phyloP scores from a whole-genome alignment of 2,113 vertebrate species.

The Chaenocephalus aceratus region DNA sequence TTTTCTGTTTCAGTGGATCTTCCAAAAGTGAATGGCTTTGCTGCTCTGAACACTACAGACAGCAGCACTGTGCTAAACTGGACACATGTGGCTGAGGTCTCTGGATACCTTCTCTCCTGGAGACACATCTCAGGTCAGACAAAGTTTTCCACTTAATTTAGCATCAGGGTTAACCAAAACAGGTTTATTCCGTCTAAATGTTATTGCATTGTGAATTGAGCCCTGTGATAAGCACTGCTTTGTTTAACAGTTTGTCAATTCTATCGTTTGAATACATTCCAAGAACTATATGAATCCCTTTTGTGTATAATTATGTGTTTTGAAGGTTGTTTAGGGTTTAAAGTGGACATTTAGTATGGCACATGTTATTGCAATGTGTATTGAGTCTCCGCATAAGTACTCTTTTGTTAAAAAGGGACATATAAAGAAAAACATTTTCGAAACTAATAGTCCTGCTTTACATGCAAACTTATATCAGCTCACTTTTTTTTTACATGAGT shows the following conservation, averaged over 20 bases:
- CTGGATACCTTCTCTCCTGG: slow-evolving; percentile 86
- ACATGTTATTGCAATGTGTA: slow-evolving; percentile 26
- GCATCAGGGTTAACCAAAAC: not conserved
- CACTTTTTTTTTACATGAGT: not conserved
- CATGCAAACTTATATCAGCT: not conserved
- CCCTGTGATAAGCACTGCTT: not conserved
- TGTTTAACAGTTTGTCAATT: not conserved
- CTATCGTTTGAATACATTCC: not conserved
- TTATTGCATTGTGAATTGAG: not conserved
- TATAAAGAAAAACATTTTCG: not conserved
- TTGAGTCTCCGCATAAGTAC: slow-evolving; percentile 15
- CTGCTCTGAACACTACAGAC: slow-evolving; percentile 76
- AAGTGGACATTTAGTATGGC: not conserved
- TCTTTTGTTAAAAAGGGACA: slow-evolving; percentile 8
- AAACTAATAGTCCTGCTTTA: not conserved
- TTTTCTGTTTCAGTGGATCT: slow-evolving; percentile 82
- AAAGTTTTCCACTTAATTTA: not conserved
- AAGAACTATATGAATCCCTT: not conserved
- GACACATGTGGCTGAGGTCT: slow-evolving; percentile 81
- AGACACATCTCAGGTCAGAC: slow-evolving; percentile 86
- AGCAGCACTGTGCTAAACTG: slow-evolving; percentile 85
- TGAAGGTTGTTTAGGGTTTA: not conserved
- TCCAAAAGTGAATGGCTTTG: slow-evolving; percentile 85
- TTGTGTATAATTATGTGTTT: not conserved
- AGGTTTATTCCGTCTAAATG: not conserved